These are phyloP conservation scores for Oriolus oriolus DNA, from an alignment of 2,113 vertebrate genomes.

Conservation along the genomic window DNA sequence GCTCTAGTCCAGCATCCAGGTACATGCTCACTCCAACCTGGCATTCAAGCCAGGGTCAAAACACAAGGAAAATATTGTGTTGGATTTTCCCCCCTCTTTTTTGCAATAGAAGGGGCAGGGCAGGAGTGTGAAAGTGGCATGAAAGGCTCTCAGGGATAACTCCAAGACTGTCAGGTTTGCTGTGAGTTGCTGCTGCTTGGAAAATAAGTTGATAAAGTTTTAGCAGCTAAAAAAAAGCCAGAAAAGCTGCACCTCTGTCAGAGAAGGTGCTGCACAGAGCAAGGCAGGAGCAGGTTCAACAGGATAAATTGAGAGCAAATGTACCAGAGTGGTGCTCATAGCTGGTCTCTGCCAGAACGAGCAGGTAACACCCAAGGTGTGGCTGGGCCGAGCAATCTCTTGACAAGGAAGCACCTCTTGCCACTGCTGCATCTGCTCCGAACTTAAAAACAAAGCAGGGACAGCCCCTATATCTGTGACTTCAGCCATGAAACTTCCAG, in stretches of 20 bases:
- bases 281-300: slow-evolving; percentile 8
- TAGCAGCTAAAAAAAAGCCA: neutral
- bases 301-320: neutral
- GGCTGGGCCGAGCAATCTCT: neutral
- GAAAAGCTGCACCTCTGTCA: neutral
- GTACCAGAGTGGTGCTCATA: neutral
- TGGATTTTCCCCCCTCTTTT: rapidly evolving
- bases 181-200: neutral
- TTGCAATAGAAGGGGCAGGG: neutral
- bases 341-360: neutral
- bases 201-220: neutral
- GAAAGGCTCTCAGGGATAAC: neutral
- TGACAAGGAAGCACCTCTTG: neutral
- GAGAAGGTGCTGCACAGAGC: neutral
- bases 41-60: neutral
- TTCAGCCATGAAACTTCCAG: neutral
- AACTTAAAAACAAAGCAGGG: neutral
- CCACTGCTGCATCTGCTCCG: rapidly evolving
- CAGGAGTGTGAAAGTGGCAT: neutral
- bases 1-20: neutral
- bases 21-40: neutral
- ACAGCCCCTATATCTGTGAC: neutral
- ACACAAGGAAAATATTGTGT: neutral
- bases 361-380: slow-evolving; percentile 39
- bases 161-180: neutral